phyloP scores from a whole-genome alignment of 2,113 vertebrate genomes.

The Bucco capensis region DNA sequence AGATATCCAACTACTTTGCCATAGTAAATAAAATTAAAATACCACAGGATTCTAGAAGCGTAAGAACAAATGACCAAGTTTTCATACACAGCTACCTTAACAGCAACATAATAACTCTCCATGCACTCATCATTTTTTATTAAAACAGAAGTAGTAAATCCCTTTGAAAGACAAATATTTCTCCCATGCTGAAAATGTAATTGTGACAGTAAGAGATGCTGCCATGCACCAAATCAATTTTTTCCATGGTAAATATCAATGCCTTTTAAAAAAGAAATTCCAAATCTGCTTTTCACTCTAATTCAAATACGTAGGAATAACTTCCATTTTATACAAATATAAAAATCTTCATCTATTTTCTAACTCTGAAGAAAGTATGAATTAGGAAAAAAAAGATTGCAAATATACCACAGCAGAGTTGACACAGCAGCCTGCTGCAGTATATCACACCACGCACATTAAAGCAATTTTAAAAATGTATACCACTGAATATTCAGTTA shows the following conservation, averaged over 20 bases:
- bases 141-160: not conserved
- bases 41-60: not conserved
- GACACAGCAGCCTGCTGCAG: not conserved
- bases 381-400: not conserved
- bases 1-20: not conserved
- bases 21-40: not conserved
- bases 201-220: not conserved
- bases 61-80: not conserved
- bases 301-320: not conserved
- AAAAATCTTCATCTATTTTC: not conserved
- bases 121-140: not conserved
- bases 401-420: not conserved
- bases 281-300: not conserved
- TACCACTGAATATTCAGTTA: not conserved
- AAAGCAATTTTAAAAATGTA: not conserved
- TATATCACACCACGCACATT: not conserved
- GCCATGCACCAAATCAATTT: not conserved
- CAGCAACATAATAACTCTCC: not conserved
- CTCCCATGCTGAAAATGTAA: not conserved
- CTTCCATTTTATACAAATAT: not conserved
- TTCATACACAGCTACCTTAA: not conserved
- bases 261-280: not conserved
- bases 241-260: not conserved
- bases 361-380: not conserved
- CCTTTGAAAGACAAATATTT: not conserved